Evolutionary conservation across 1,140 invertebrate genomes (phyloP).

Genomic region (Teleogryllus occipitalis): DNA sequence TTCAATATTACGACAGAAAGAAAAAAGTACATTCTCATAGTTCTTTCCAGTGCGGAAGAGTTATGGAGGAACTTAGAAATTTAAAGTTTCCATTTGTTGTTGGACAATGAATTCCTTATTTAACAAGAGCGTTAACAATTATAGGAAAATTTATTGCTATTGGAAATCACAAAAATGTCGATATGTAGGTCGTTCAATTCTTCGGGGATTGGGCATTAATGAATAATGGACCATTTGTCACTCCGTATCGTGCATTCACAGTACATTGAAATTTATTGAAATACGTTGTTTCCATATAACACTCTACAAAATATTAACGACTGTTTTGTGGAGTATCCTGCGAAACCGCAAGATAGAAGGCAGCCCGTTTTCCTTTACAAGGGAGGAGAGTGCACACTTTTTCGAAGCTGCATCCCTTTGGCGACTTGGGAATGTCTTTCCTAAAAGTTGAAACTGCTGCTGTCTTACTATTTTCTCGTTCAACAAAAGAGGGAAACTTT

Average conservation of each 20-base stretch:
- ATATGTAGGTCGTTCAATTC: too few species aligned
- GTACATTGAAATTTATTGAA: not conserved
- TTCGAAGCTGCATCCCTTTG: not conserved
- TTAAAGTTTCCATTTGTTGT: too few species aligned
- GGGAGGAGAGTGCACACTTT: not conserved
- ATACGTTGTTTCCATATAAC: not conserved
- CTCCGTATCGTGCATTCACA: not conserved
- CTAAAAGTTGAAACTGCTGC: constrained; percentile 4
- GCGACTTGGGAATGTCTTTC: not conserved
- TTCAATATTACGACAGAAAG: too few species aligned
- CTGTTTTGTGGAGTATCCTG: not conserved
- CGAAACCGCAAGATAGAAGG: not conserved
- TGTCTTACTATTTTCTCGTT: constrained; percentile 5
- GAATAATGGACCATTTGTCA: not conserved
- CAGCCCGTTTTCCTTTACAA: not conserved
- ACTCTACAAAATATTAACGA: not conserved
- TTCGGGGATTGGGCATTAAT: too few species aligned
- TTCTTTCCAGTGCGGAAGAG: too few species aligned
- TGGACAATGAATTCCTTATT: too few species aligned
- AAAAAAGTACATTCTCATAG: too few species aligned
- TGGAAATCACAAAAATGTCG: too few species aligned
- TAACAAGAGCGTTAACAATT: too few species aligned
- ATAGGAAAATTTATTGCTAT: too few species aligned
- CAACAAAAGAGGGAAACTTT: not conserved
- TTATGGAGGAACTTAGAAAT: too few species aligned